Evolutionary conservation across 2,797 vertebrate genomes (phyloP).

Genomic region (Megaceryle alcyon): DNA sequence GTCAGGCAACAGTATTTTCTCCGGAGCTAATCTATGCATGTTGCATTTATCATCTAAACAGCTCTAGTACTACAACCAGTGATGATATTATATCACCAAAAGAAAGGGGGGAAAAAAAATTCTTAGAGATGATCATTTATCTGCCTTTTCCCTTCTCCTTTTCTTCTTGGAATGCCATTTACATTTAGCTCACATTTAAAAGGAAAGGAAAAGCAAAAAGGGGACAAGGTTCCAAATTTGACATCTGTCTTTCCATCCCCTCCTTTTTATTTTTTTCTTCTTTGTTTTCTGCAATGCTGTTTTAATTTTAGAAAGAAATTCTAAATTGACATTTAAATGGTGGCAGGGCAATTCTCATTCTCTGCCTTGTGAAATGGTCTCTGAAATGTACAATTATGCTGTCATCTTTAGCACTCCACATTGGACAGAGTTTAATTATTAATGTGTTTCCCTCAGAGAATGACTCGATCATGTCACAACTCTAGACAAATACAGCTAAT

Average conservation of each 20-base stretch:
- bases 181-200: slow-evolving; percentile 64
- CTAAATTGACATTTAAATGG: slow-evolving; percentile 84
- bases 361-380: slow-evolving; percentile 77
- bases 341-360: slow-evolving; percentile 80
- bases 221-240: slow-evolving; percentile 66
- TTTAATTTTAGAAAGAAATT: slow-evolving; percentile 79
- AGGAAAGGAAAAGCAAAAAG: slow-evolving; percentile 49
- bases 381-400: slow-evolving; percentile 86
- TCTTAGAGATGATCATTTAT: slow-evolving; percentile 56
- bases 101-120: background rate
- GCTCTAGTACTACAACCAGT: slow-evolving; percentile 34
- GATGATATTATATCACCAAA: slow-evolving; percentile 52
- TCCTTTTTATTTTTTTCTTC: background rate
- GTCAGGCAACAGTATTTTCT: slow-evolving; percentile 55
- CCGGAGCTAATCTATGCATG: slow-evolving; percentile 50
- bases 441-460: slow-evolving; percentile 91
- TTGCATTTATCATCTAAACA: slow-evolving; percentile 74
- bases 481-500: slow-evolving; percentile 95
- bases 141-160: background rate
- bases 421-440: slow-evolving; percentile 95
- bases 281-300: slow-evolving; percentile 56
- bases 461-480: slow-evolving; percentile 93
- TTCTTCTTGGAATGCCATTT: slow-evolving; percentile 39
- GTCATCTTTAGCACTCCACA: slow-evolving; percentile 87
- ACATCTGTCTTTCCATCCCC: slow-evolving; percentile 5